Evolutionary conservation across 1,140 invertebrate genomes (phyloP).

Genomic region (Artemia franciscana): DNA sequence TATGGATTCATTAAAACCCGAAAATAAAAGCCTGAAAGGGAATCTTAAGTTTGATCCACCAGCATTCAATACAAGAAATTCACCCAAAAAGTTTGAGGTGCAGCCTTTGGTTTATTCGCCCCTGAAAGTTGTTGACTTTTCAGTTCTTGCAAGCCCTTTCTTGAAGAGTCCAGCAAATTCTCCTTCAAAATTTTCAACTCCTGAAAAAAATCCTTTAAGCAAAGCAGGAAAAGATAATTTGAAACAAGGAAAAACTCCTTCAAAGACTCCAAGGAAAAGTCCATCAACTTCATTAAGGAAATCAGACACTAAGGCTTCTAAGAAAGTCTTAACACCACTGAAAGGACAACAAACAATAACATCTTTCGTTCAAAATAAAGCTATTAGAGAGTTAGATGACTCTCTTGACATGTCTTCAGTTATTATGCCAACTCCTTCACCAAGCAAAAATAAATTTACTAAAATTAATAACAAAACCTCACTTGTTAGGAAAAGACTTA

Average conservation of each 20-base stretch:
- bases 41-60: background rate
- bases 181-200: background rate
- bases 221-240: background rate
- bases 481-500: background rate
- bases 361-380: background rate
- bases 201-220: background rate
- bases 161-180: background rate
- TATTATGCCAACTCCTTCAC: background rate
- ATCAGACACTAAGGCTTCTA: too few species aligned
- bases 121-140: too few species aligned
- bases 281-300: background rate
- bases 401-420: background rate
- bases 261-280: background rate
- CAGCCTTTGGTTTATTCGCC: too few species aligned
- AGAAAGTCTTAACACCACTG: background rate
- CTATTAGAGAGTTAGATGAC: background rate
- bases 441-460: background rate
- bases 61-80: background rate
- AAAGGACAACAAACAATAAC: background rate
- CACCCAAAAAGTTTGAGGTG: background rate
- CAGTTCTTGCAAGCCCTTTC: too few species aligned
- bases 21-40: background rate
- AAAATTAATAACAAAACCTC: background rate
- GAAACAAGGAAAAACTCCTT: background rate
- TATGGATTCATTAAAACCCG: background rate